Evolutionary conservation across 2,113 vertebrate genomes (phyloP), one percentile per base, ranked within the genome.

Genomic region (Scytalopus superciliaris): DNA sequence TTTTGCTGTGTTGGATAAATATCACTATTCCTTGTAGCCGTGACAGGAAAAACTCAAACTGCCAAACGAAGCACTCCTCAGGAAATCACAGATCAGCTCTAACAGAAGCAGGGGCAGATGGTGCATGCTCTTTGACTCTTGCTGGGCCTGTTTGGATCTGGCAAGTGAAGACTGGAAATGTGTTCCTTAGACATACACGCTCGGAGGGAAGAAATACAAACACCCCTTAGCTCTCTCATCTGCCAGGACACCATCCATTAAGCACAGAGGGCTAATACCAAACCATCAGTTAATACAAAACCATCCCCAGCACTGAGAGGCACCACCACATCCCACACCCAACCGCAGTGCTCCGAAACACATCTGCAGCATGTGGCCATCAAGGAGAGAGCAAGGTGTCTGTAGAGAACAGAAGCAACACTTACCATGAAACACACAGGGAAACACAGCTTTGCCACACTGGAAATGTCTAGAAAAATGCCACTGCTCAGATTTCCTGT

Each of bases 61-160:
- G 84, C 28, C 0, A 2, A 59, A 95, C 89, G 86, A 42, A 60
- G 25, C 1, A 2, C 42, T 95, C 84, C 84, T 83, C 30, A 10
- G 68, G 90, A 91, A 87, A 73, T 49, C 64, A 42, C 12, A 28
- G 77, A 55, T 60, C 67, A 76, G 74, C 62, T 85, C 53, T 15
- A 55, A 39, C 70, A 84, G 84, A 86, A 91, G 94, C 49, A 60
- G 47, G 75, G 87, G 80, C 89, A 95, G 84, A 92, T 87, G 81
- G 56, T 39, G 45, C n/a, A 30, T 1, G 64, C 82, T 77, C 84
- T 93, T 73, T 84, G 89, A 89, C 86, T 84, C 82, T 80, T 80
- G 84, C 82, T 77, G 87, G 42, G 78, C 88, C 50, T 40, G 3
- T 35, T 25, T 55, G 76, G 85, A 77, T 70, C 63, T 63, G 79